Base-by-base conservation (phyloP, 1,140 invertebrate species). In the Leptoteleia sp. region DNA sequence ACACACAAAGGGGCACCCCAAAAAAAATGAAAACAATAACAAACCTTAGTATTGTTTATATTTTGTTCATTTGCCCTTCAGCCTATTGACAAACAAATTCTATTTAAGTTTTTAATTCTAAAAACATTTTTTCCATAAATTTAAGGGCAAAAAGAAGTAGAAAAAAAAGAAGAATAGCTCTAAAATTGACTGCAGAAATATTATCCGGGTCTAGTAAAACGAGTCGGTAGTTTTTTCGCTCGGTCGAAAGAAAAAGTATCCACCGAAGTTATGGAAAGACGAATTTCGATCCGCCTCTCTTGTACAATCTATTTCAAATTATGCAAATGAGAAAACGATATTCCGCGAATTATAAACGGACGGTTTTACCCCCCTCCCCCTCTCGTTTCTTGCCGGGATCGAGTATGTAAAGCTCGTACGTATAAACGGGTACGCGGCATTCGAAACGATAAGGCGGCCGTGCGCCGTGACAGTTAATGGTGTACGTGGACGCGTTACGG, bases 281-380 rank as follows among this genome's bases (percentile, higher is more conserved):
- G 45, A 13, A 57, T 43, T 31, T 40, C 11, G 33, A 43, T 61
- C 40, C 15, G 12, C 11, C 54, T 7, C 0, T 38, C 17, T 7
- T 9, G 42, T 50, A 38, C 38, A 62, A 72, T 62, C 57, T 72
- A 72, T 72, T 72, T 72, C 57, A 13, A 72, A 72, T 62, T 62
- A 72, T 72, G 68, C 31, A 72, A 71, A 61, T 71, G 35, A 45
- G 55, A 52, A 25, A 71, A 71, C 62, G 67, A 61, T 71, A 71
- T 61, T 62, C 55, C 27, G 55, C 55, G 47, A 72, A 72, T 72
- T 64, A 72, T 72, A 47, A 62, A 40, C 57, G 54, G 52, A 61
- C 35, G n/a, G 55, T 70, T 59, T 61, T 43, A 61, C 38, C 38
- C 13, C n/a, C n/a, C n/a, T n/a, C n/a, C n/a, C n/a, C n/a, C n/a